phyloP scores from a whole-genome alignment of 2,797 vertebrate genomes.

The Lithobates pipiens region DNA sequence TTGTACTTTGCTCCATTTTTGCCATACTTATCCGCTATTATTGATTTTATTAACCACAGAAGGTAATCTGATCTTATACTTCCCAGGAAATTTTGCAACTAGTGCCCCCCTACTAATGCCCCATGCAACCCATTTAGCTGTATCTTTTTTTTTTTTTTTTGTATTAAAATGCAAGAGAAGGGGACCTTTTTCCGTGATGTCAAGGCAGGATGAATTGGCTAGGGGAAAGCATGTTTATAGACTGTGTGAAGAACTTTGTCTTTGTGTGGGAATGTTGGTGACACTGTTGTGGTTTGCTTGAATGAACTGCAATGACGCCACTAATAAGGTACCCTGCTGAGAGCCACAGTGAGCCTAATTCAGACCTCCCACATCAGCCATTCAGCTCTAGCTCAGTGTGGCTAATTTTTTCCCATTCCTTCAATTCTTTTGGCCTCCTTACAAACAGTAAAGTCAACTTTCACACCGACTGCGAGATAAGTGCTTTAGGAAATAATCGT shows the following conservation, averaged over 20 bases:
- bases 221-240: conserved; percentile 88
- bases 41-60: background rate
- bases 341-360: conserved; percentile 67
- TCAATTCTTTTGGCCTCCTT: conserved; percentile 79
- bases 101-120: conserved; percentile 58
- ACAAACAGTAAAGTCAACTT: conserved; percentile 88
- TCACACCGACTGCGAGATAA: conserved; percentile 85
- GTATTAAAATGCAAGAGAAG: conserved; percentile 49
- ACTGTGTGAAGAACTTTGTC: conserved; percentile 91
- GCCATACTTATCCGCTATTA: background rate
- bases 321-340: conserved; percentile 83
- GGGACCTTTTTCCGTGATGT: conserved; percentile 77
- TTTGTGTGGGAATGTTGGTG: conserved; percentile 89
- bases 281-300: conserved; percentile 89
- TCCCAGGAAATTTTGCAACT: conserved; percentile 68
- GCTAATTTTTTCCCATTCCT: conserved; percentile 85
- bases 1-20: background rate
- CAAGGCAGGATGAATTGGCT: conserved; percentile 84
- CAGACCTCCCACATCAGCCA: conserved; percentile 87
- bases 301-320: conserved; percentile 88
- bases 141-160: conserved; percentile 68
- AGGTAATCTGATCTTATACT: background rate
- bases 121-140: conserved; percentile 70
- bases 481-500: conserved; percentile 92
- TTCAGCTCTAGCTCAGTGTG: conserved; percentile 89